Conservation (phyloP, 2,797 vertebrate genomes). For the Onychomys torridus region DNA sequence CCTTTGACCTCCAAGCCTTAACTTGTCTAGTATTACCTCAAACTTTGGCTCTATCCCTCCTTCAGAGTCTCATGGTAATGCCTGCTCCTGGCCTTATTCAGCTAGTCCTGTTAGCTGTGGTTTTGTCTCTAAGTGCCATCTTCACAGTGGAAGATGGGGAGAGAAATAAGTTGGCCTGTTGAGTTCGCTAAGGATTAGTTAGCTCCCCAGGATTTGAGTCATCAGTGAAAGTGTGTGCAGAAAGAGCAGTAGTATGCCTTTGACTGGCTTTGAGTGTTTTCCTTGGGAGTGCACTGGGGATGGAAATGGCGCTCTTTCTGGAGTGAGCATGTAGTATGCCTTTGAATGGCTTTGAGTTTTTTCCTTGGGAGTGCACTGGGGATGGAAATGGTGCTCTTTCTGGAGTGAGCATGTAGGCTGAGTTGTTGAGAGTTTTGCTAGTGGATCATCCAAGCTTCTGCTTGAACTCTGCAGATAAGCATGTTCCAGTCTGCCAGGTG, state of each 20-base stretch:
- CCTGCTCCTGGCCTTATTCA: not conserved
- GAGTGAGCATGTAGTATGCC: fast-evolving
- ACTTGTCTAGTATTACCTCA: not conserved
- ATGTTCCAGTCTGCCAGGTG: fast-evolving
- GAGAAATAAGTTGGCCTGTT: too few species aligned
- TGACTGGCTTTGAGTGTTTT: not conserved
- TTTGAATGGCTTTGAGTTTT: too few species aligned
- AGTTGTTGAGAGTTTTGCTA: not conserved
- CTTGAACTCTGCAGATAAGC: not conserved
- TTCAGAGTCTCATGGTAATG: not conserved
- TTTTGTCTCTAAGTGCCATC: not conserved
- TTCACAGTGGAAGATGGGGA: not conserved
- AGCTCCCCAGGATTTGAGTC: not conserved
- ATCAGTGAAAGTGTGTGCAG: not conserved
- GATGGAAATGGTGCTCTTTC: not conserved
- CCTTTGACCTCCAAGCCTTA: not conserved
- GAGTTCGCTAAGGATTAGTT: not conserved
- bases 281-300: not conserved
- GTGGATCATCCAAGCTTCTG: fast-evolving
- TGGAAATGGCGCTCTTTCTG: not conserved
- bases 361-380: not conserved
- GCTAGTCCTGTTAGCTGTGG: not conserved
- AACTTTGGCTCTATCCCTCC: not conserved
- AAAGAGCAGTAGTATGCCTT: not conserved
- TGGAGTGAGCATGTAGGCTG: not conserved